These are phyloP conservation scores for Lepus timidus DNA, from an alignment of 2,113 vertebrate species.

Conservation along the genomic window DNA sequence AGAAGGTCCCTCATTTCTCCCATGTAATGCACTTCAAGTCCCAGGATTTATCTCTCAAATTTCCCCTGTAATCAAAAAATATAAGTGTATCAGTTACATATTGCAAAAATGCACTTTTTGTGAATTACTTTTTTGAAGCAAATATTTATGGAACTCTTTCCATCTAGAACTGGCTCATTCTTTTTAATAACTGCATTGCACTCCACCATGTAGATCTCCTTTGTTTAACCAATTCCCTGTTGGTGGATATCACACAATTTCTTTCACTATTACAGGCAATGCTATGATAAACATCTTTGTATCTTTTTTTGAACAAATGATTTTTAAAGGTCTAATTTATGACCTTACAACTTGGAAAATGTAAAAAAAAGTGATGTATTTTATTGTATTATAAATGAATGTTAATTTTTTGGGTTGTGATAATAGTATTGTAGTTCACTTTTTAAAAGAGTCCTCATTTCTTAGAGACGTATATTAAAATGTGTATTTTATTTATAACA, in stretches of 20 bases:
- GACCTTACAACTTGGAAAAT: neutral
- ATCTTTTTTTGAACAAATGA: neutral
- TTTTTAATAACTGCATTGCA: neutral
- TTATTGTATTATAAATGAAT: neutral
- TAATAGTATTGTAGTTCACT: neutral
- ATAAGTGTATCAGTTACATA: neutral
- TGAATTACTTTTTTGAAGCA: conserved; percentile 44
- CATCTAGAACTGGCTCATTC: neutral
- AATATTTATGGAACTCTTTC: conserved; percentile 38
- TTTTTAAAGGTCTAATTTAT: neutral
- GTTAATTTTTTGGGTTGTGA: neutral
- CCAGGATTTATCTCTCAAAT: neutral
- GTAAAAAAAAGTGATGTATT: neutral
- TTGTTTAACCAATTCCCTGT: neutral
- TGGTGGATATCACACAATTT: neutral
- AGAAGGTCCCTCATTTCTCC: neutral
- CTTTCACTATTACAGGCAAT: neutral
- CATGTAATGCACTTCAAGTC: neutral
- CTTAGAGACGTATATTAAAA: too few species aligned
- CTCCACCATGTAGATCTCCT: neutral
- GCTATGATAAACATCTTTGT: neutral
- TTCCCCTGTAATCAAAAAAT: conserved; percentile 37
- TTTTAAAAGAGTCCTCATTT: neutral
- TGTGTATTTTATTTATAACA: too few species aligned
- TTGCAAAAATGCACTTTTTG: conserved; percentile 3